Base-by-base conservation (phyloP, 2,113 vertebrate genomes). In the Paramormyrops kingsleyae region DNA sequence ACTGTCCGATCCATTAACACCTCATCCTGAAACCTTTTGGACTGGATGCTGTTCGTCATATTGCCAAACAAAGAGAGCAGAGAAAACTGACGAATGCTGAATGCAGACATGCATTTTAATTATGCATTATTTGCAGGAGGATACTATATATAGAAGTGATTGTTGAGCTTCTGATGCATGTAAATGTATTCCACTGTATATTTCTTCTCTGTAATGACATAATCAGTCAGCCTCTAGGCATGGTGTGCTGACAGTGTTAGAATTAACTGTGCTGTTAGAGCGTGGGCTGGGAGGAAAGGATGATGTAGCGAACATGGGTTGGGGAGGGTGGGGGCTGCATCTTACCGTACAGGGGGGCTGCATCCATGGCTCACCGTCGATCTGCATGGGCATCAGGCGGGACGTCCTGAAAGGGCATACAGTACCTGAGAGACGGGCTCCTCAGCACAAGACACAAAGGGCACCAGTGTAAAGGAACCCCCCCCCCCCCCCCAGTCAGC, bases 281-380 rank as follows among this genome's bases (percentile, higher is more conserved):
- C 77, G 89, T 85, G 27, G 86, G 52, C 56, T 89, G 91, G 39
- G 90, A 83, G 47, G 31, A 49, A 56, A n/a, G 49, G 27, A 83
- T 44, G 24, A 21, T 17, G 47, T 7, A 35, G 6, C 5, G 27
- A 89, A 89, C 6, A 10, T 42, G 47, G 42, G 89, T 87, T 89
- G 53, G 84, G 91, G 74, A 35, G 56, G 90, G 90, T 53, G 87
- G 42, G 17, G 80, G 83, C 8, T 21, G 24, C 87, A 17, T 87
- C 97, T 97, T 93, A 99, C 98, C 2, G 94, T 97, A 94, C 98
- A 99, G 31, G 97, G 95, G 0, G 98, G 97, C 94, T 99, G 98
- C 97, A 99, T 98, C 98, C 98, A 99, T 50, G 98, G 98, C 94
- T 99, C 98, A 17, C 98, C 98, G 1, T 99, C 98, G 80, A 99